Conservation (phyloP, 2,888 invertebrate species). For the Neocrepidodera transversa region DNA sequence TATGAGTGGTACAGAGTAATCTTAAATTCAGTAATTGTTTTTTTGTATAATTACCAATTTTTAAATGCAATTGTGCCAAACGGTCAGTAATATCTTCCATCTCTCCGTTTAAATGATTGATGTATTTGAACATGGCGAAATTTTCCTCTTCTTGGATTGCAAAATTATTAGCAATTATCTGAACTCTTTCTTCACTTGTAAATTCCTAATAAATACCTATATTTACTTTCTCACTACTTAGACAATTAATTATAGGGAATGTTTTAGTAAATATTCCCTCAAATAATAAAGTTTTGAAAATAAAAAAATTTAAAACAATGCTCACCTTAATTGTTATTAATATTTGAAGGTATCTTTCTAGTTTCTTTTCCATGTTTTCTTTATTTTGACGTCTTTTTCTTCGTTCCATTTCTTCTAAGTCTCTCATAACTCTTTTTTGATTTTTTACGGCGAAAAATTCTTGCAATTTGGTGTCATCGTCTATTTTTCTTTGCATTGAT, state of each 20-base stretch:
- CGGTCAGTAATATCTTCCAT: conserved; percentile 76
- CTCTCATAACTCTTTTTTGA: conserved; percentile 77
- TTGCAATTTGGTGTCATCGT: conserved; percentile 84
- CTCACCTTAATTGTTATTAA: conserved; percentile 44
- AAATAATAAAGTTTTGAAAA: too few relatives aligned
- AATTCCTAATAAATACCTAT: conserved; percentile 59
- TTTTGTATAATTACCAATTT: conserved; percentile 68
- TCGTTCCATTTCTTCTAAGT: conserved; percentile 75
- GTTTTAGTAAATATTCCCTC: too few relatives aligned
- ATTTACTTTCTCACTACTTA: too few relatives aligned
- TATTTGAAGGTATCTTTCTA: conserved; percentile 44
- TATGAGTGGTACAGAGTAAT: too few relatives aligned
- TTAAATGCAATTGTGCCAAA: conserved; percentile 68
- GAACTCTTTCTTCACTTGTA: conserved; percentile 70
- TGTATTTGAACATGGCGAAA: conserved; percentile 89
- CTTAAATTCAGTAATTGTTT: too few relatives aligned
- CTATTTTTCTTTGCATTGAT: conserved; percentile 82
- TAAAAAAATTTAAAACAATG: neutral
- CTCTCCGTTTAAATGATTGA: conserved; percentile 87
- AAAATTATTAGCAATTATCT: conserved; percentile 75
- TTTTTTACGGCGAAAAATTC: conserved; percentile 87
- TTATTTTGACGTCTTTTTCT: conserved; percentile 72
- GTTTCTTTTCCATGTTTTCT: conserved; percentile 70
- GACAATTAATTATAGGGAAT: too few relatives aligned
- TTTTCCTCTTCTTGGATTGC: conserved; percentile 88